phyloP scores from a whole-genome alignment of 1,140 invertebrate genomes.

The Rhagoletis zephyria region DNA sequence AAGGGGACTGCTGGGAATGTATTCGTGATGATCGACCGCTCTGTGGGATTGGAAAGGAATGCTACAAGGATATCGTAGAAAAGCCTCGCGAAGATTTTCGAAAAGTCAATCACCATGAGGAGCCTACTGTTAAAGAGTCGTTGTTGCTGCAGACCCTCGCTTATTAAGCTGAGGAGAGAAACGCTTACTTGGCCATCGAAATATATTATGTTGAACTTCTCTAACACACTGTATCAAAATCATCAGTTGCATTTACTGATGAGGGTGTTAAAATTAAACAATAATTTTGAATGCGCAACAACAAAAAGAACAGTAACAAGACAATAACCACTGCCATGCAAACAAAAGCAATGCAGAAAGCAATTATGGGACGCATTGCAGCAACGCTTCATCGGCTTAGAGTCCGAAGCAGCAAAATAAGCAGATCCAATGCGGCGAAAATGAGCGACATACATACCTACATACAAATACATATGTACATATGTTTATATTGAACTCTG shows the following conservation, averaged over 20 bases:
- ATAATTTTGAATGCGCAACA: conserved; percentile 8
- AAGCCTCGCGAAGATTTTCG: no score
- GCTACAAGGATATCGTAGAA: no score
- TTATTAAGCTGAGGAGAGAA: no score
- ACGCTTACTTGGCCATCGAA: no score
- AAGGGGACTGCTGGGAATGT: no score
- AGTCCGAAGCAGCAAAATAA: neutral
- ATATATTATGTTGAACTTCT: no score
- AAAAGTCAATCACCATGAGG: no score
- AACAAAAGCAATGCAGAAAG: neutral
- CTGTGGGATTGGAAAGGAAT: no score
- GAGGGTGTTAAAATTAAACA: conserved; percentile 31
- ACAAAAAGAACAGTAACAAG: neutral
- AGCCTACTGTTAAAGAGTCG: no score
- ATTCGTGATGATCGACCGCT: no score
- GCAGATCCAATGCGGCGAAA: no score
- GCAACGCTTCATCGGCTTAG: conserved; percentile 42
- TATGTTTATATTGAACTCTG: neutral
- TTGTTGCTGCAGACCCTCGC: no score
- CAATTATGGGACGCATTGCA: conserved; percentile 16
- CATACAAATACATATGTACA: neutral
- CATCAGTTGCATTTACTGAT: neutral
- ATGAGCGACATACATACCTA: neutral
- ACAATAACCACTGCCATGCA: neutral
- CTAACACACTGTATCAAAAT: neutral